Evolutionary conservation across 2,888 invertebrate genomes (phyloP), one percentile per base, ranked within the genome.

Genomic region (Ichneumon xanthorius): DNA sequence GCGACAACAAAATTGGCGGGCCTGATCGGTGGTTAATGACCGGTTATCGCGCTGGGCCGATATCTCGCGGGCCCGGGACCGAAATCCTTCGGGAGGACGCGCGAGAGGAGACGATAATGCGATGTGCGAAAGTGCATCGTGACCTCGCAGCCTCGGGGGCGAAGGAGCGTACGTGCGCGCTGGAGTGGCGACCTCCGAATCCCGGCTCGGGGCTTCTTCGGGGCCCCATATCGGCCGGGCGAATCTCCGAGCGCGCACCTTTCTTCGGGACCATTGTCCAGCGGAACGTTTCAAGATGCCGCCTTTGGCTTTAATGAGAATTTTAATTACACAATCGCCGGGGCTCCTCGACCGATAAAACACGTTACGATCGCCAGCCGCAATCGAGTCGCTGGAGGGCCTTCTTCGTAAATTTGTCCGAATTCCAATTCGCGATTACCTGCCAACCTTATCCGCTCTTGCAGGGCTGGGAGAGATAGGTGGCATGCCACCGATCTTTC

Each of bases 241-340:
- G 65, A 16, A 40, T 14, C 22, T 45, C 16, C 33, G 50, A 71
- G 78, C 82, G 72, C 48, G 79, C 87, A 85, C 85, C 86, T 82
- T 87, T 90, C 80, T 79, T 48, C 61, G 76, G 85, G 40, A 22
- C 85, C 88, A 91, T 90, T 90, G 90, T 90, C 88, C 82, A 85
- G 67, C 79, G 70, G 72, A 67, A 81, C 88, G 91, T 90, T 90
- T 90, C 86, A 90, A 88, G 88, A 89, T 89, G 88, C 89, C 85
- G 80, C 88, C 90, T 85, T 87, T 78, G 83, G 82, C 86, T 87
- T 76, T 84, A 80, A 80, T 90, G 90, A 90, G 89, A 91, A 91
- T 89, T 90, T 91, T 89, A 89, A 91, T 91, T 90, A 91, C 85
- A 88, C 89, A 89, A 91, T 90, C 87, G 72, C 40, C 68, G 78